Evolutionary conservation across 2,888 invertebrate species (phyloP).

Genomic region (Panopea generosa): DNA sequence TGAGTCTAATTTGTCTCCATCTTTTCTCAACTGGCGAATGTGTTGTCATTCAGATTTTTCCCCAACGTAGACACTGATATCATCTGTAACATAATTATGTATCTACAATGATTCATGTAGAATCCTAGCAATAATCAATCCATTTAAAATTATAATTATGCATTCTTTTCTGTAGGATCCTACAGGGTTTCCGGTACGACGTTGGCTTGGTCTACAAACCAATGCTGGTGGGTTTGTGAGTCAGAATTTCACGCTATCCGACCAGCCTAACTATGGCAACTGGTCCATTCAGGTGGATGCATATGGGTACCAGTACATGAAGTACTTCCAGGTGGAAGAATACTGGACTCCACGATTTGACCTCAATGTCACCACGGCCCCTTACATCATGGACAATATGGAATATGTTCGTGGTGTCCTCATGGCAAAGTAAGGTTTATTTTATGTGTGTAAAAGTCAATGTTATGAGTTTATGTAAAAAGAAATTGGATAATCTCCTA

Average conservation of each 20-base stretch:
- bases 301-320: slow-evolving; percentile 93
- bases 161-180: slow-evolving; percentile 88
- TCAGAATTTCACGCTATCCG: slow-evolving; percentile 94
- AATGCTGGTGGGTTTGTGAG: slow-evolving; percentile 92
- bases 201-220: slow-evolving; percentile 95
- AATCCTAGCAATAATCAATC: too few species aligned
- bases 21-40: too few species aligned
- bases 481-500: neutral
- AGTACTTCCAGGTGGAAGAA: slow-evolving; percentile 95
- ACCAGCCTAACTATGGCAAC: slow-evolving; percentile 96
- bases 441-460: slow-evolving; percentile 2
- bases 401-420: slow-evolving; percentile 93
- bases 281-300: slow-evolving; percentile 96
- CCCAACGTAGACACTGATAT: too few species aligned
- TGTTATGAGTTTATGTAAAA: neutral
- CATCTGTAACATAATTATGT: too few species aligned
- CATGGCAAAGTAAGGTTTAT: slow-evolving; percentile 90
- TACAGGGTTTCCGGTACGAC: slow-evolving; percentile 93
- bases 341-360: slow-evolving; percentile 98
- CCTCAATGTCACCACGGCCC: slow-evolving; percentile 98
- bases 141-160: too few species aligned
- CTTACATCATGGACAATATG: slow-evolving; percentile 95
- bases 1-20: too few species aligned
- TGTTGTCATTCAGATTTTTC: too few species aligned
- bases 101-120: too few species aligned